Evolutionary conservation across 2,797 vertebrate genomes (phyloP), one percentile per base, ranked within the genome.

Genomic region (Neosilurus mollespiculum): DNA sequence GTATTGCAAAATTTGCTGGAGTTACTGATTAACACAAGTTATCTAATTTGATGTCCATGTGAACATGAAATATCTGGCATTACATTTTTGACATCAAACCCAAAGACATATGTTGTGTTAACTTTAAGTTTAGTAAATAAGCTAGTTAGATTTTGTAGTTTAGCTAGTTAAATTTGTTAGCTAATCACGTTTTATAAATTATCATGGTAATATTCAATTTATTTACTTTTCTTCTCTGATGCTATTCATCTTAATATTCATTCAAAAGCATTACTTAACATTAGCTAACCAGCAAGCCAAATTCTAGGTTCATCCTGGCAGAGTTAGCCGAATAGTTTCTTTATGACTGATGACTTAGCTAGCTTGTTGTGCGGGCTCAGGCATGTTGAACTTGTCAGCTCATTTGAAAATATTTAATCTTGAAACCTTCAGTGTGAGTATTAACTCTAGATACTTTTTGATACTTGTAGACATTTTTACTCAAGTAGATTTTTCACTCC

Each of bases 241-340:
- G 3, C 16, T 20, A 75, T 15, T 20, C 6, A 2, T 12, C 24
- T 30, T 56, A n/a, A 1, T 43, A 9, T 61, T 51, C 15, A 51
- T 65, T 79, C 37, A 65, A 53, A 65, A 79, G 15, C 2, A 65
- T 7, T 20, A 26, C 51, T 53, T 53, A 65, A 53, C 24, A 53
- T 51, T 53, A 53, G 10, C 24, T 79, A 53, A 20, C 61, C 43
- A 65, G 61, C 61, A 66, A 53, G 77, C 49, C 61, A 79, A 66
- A 53, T 53, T 65, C 24, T 53, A 65, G 77, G 24, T 78, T 51
- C 10, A 7, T 51, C 43, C 53, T 65, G 43, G 43, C 61, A 79
- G 43, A 24, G 37, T 30, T 79, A 30, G 16, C 9, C 30, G n/a
- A 65, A 79, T 65, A 53, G 53, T 65, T 79, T 65, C 61, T n/a